Conservation (phyloP, 2,888 invertebrate genomes). For the Tholera decimalis region DNA sequence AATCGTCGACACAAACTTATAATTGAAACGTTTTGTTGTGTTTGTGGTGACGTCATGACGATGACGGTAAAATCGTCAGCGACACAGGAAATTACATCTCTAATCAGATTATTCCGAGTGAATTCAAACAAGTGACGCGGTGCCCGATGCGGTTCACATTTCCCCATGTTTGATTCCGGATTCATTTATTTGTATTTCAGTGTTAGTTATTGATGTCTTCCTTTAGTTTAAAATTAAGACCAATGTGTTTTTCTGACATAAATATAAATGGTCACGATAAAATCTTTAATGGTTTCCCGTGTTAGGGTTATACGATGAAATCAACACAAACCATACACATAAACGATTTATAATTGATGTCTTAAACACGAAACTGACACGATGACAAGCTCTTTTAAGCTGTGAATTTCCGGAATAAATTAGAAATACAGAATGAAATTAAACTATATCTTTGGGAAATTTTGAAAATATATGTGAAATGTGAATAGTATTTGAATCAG, state of each 20-base stretch:
- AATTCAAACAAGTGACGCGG: slow-evolving; percentile 77
- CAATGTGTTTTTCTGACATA: slow-evolving; percentile 36
- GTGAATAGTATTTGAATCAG: too few relatives aligned
- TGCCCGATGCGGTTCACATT: slow-evolving; percentile 50
- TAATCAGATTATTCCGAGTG: slow-evolving; percentile 85
- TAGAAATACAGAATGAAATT: too few relatives aligned
- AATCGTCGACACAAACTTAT: slow-evolving; percentile 54
- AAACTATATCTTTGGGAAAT: too few relatives aligned
- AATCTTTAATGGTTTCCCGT: slow-evolving; percentile 26
- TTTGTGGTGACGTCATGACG: slow-evolving; percentile 62
- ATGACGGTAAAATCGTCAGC: slow-evolving; percentile 74
- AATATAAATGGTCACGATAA: slow-evolving; percentile 36
- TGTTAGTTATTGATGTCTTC: slow-evolving; percentile 58
- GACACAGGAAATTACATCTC: slow-evolving; percentile 85
- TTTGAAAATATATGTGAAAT: too few relatives aligned
- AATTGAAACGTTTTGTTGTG: slow-evolving; percentile 68
- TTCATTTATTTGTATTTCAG: slow-evolving; percentile 57
- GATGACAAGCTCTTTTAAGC: background rate
- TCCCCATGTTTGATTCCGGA: slow-evolving; percentile 42
- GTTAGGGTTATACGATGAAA: slow-evolving; percentile 3
- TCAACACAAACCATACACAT: background rate
- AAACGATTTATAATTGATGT: slow-evolving; percentile 18
- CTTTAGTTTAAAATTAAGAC: slow-evolving; percentile 44
- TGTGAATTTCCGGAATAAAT: background rate
- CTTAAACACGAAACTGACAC: slow-evolving; percentile 1